These are phyloP conservation scores for Temnothorax ravouxi DNA, from an alignment of 2,888 invertebrate species.

Conservation along the genomic window DNA sequence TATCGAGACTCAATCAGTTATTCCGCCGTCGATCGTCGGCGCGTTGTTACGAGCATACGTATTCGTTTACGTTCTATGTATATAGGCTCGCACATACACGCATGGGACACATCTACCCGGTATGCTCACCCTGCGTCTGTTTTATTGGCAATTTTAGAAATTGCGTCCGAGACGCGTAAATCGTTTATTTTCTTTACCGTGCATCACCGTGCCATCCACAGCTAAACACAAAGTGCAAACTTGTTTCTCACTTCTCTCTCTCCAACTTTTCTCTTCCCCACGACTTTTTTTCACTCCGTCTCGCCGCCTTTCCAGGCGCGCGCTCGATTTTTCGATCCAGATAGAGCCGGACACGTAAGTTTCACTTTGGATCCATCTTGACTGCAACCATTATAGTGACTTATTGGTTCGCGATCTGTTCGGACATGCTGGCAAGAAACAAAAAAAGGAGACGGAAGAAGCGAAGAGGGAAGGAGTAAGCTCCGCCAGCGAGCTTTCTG, in stretches of 20 bases:
- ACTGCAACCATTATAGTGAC: conserved; percentile 61
- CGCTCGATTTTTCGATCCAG: conserved; percentile 61
- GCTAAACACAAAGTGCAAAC: conserved; percentile 51
- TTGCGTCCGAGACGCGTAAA: conserved; percentile 70
- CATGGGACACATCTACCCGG: conserved; percentile 24
- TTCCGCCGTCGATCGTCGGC: conserved; percentile 69
- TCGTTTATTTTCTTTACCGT: conserved; percentile 68
- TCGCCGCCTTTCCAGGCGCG: conserved; percentile 63
- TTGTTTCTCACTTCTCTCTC: conserved; percentile 38
- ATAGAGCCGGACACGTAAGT: conserved; percentile 57
- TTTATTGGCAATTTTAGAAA: conserved; percentile 77
- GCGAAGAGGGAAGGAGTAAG: conserved; percentile 47
- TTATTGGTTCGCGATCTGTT: conserved; percentile 72
- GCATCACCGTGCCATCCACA: conserved; percentile 14
- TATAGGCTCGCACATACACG: neutral
- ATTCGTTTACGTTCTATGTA: conserved; percentile 25
- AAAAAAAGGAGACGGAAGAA: neutral
- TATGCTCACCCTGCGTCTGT: conserved; percentile 61
- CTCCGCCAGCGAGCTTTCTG: conserved; percentile 56
- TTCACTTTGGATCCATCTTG: conserved; percentile 64
- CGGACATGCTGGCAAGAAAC: conserved; percentile 53
- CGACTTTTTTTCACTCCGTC: conserved; percentile 29
- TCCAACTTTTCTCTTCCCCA: conserved; percentile 8
- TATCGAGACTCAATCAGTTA: conserved; percentile 66
- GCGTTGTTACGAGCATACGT: conserved; percentile 62